Conservation (phyloP, 2,888 invertebrate genomes). For the Rhingia campestris region DNA sequence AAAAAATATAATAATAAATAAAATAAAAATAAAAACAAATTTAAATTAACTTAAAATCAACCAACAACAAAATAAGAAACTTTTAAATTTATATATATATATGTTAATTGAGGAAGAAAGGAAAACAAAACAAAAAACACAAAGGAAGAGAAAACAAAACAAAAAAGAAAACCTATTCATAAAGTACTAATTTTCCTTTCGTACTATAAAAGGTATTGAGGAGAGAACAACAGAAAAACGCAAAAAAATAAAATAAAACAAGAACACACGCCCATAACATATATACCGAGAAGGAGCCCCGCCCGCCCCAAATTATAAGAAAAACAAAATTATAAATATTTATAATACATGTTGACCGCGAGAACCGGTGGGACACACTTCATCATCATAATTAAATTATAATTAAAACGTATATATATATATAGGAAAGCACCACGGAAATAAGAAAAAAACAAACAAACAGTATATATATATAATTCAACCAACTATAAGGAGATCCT, state of each 20-base stretch:
- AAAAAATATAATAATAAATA: constrained; percentile 76
- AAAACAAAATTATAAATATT: constrained; percentile 53
- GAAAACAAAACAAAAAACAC: constrained; percentile 62
- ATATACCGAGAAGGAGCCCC: constrained; percentile 44
- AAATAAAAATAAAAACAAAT: constrained; percentile 75
- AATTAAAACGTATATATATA: constrained; percentile 30
- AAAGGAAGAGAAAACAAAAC: constrained; percentile 63
- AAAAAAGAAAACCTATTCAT: constrained; percentile 26
- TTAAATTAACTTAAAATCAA: constrained; percentile 74
- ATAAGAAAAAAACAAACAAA: constrained; percentile 17
- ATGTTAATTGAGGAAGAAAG: constrained; percentile 74
- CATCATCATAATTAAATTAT: constrained; percentile 53
- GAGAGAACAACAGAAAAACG: constrained; percentile 56
- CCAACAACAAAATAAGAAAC: constrained; percentile 75
- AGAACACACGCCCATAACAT: constrained; percentile 8
- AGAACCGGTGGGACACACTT: constrained; percentile 42
- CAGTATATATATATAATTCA: constrained; percentile 35
- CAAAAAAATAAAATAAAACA: constrained; percentile 25
- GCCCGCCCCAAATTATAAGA: constrained; percentile 22
- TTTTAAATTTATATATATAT: constrained; percentile 76
- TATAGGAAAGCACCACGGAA: constrained; percentile 69
- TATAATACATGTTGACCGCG: constrained; percentile 54
- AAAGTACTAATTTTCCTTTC: constrained; percentile 52
- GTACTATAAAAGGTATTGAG: constrained; percentile 52
- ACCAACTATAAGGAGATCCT: constrained; percentile 38